A percentile compares a stretch with the other conserved stretches of the same genome.
Conservation (phyloP, 2,888 invertebrate species). For the Lissonota sp. region DNA sequence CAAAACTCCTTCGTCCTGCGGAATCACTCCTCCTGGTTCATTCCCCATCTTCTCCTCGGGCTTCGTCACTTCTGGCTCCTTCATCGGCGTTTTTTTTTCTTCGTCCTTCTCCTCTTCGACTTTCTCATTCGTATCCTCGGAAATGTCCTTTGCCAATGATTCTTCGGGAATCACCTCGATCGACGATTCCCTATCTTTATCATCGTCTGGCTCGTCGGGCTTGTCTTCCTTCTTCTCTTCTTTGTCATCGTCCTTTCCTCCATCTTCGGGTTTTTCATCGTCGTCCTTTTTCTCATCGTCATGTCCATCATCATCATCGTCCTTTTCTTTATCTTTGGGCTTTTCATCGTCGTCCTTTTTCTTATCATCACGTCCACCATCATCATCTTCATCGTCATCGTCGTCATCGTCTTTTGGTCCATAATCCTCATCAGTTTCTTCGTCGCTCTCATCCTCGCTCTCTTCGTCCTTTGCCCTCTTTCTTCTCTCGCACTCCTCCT, state of each 20-base stretch:
- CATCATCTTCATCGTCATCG: constrained; percentile 44
- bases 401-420: constrained; percentile 40
- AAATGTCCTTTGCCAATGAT: not conserved
- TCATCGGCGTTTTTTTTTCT: constrained; percentile 30
- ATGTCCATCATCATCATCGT: constrained; percentile 13
- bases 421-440: constrained; percentile 57
- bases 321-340: constrained; percentile 13
- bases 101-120: constrained; percentile 31
- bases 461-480: constrained; percentile 63
- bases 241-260: constrained; percentile 20
- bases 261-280: constrained; percentile 13
- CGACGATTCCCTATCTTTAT: constrained; percentile 26
- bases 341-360: constrained; percentile 23
- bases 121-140: constrained; percentile 17
- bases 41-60: constrained; percentile 26
- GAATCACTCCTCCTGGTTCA: constrained; percentile 61
- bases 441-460: constrained; percentile 66
- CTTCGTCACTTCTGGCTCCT: constrained; percentile 2
- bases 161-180: constrained; percentile 11
- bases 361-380: constrained; percentile 31
- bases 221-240: constrained; percentile 6
- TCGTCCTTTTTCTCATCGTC: constrained; percentile 25
- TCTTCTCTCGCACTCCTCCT: constrained; percentile 68
- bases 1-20: constrained; percentile 64
- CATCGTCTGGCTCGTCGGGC: too few relatives aligned